Percentiles rank a stretch among this genome's conserved stretches.
phyloP scores from a whole-genome alignment of 1,140 invertebrate genomes.

The Orius laevigatus region DNA sequence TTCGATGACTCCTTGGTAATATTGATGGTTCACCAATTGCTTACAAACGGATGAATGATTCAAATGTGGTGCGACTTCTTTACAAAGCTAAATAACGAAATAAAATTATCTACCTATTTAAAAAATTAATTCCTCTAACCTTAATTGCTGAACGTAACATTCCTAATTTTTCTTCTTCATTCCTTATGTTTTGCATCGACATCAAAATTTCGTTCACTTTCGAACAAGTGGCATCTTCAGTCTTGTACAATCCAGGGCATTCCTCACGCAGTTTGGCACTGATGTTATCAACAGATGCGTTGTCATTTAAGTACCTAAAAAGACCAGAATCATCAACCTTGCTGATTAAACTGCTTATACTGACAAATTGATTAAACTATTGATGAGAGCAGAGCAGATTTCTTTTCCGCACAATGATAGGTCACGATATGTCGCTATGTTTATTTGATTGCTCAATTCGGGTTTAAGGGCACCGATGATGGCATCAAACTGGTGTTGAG shows the following conservation, averaged over 20 bases:
- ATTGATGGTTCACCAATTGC: constrained; percentile 56
- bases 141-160: constrained; percentile 13
- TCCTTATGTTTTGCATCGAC: constrained; percentile 13
- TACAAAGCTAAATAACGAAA: constrained; percentile 61
- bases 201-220: constrained; percentile 33
- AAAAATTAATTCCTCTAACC: constrained; percentile 8
- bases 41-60: constrained; percentile 62
- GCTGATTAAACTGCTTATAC: constrained; percentile 6
- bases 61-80: constrained; percentile 62
- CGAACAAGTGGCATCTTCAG: constrained; percentile 88
- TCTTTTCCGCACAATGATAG: constrained; percentile 70
- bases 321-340: no score
- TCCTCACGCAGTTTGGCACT: constrained; percentile 73
- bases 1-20: constrained; percentile 78
- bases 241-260: constrained; percentile 84
- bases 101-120: not conserved
- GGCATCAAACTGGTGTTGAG: constrained; percentile 80
- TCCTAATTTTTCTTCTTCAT: constrained; percentile 15
- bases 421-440: constrained; percentile 50
- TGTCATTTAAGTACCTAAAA: constrained; percentile 74
- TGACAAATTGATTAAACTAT: constrained; percentile 51
- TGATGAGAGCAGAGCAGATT: constrained; percentile 55
- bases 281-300: constrained; percentile 83
- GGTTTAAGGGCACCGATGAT: constrained; percentile 37
- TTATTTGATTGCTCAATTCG: no score